phyloP scores from a whole-genome alignment of 2,888 invertebrate genomes.

The Agrilus mali region DNA sequence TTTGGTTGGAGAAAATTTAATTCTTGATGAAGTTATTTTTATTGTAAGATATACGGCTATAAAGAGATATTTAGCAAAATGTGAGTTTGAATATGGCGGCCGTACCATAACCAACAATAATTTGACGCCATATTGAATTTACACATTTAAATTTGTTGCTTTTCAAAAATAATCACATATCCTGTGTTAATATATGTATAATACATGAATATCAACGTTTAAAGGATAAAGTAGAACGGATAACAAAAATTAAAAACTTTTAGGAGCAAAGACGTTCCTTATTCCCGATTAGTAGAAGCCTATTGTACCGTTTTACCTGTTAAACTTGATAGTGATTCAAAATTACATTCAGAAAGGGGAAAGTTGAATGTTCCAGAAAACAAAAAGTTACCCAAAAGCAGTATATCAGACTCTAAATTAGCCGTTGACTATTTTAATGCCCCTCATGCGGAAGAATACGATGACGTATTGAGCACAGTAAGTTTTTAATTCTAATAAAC shows the following conservation, averaged over 20 bases:
- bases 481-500: too few relatives aligned
- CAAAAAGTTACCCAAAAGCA: slow-evolving; percentile 57
- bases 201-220: too few relatives aligned
- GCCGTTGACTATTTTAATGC: slow-evolving; percentile 61
- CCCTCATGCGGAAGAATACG: slow-evolving; percentile 22
- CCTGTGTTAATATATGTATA: not conserved
- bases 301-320: slow-evolving; percentile 36
- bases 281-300: slow-evolving; percentile 63
- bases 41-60: too few relatives aligned
- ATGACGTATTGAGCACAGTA: not conserved
- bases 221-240: too few relatives aligned
- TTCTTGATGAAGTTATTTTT: too few relatives aligned
- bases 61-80: too few relatives aligned
- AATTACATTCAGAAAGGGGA: slow-evolving; percentile 43
- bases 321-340: slow-evolving; percentile 62
- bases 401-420: slow-evolving; percentile 73
- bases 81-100: too few relatives aligned
- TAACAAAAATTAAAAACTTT: slow-evolving; percentile 1
- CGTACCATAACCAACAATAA: too few relatives aligned
- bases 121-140: too few relatives aligned
- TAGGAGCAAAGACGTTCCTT: slow-evolving; percentile 55
- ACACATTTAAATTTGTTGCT: too few relatives aligned
- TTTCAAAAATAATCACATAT: not conserved
- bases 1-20: too few relatives aligned
- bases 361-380: slow-evolving; percentile 34